phyloP scores from a whole-genome alignment of 1,140 invertebrate species.

The Lepidurus apus region DNA sequence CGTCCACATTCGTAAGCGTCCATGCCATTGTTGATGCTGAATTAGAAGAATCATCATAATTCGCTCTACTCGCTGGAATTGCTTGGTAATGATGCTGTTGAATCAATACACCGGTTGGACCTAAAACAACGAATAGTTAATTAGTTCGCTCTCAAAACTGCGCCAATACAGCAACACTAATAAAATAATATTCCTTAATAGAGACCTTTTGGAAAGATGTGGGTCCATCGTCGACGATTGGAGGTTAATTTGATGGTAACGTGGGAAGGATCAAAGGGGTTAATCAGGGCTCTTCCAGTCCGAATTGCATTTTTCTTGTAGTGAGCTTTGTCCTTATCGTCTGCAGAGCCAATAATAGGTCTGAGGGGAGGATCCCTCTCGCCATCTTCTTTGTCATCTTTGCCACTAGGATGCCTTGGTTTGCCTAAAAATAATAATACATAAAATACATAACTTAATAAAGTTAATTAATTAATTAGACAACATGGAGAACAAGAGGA shows the following conservation, averaged over 20 bases:
- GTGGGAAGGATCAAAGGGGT: slow-evolving; percentile 95
- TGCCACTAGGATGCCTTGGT: not conserved
- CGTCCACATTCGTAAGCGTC: not conserved
- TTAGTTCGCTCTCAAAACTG: too few species aligned
- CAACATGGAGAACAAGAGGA: too few species aligned
- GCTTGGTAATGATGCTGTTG: slow-evolving; percentile 91
- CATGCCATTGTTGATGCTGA: not conserved
- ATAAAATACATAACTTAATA: not conserved
- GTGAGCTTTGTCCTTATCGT: slow-evolving; percentile 24
- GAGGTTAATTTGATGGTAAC: slow-evolving; percentile 95
- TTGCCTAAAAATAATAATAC: not conserved
- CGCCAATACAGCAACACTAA: not conserved
- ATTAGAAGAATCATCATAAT: not conserved
- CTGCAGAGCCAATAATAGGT: not conserved
- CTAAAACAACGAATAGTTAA: slow-evolving; percentile 45
- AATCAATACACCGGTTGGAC: slow-evolving; percentile 78
- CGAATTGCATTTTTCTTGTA: slow-evolving; percentile 47
- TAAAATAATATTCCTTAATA: slow-evolving; percentile 30
- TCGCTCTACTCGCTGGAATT: slow-evolving; percentile 51
- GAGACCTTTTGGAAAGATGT: slow-evolving; percentile 87
- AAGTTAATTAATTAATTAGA: too few species aligned
- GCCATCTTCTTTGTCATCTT: slow-evolving; percentile 24
- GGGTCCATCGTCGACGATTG: slow-evolving; percentile 93
- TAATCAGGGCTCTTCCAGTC: slow-evolving; percentile 74
- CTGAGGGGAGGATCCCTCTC: not conserved